Evolutionary conservation across 92 coral and sea anemone species (phyloP), one percentile per base, ranked within the genome.

Genomic region (Palythoa grandiflora): DNA sequence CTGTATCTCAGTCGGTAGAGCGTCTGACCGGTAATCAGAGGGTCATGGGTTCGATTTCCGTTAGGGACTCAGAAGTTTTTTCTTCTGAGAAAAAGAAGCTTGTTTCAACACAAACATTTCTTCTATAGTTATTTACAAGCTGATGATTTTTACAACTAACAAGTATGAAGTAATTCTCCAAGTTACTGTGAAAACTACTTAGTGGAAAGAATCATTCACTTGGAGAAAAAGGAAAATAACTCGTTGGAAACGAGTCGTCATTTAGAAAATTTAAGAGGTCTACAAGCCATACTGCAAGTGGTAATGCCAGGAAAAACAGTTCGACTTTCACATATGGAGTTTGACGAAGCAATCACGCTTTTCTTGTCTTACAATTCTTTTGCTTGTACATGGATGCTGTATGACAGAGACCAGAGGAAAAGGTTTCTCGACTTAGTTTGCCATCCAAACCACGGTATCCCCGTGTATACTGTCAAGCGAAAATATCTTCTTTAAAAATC

Each of bases 391-490:
- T 59, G 39, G 73, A 61, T 17, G 38, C 88, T 74, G 47, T 9
- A 52, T 68, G 88, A 85, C 55, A 77, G 36, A 47, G 21, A 54
- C 68, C 68, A 21, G 38, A 85, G 73, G 21, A 85, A 85, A 21
- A 21, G 20, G 5, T 85, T 85, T 77, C 73, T 40, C 36, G 83
- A 85, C 6, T 36, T 85, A 54, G 38, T 85, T 53, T 85, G 88
- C 79, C 88, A 85, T 47, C 70, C 88, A 52, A 74, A 85, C 51
- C 88, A 85, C 73, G 81, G 88, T 39, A 54, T 85, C 28, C 88
- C 88, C 5, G 88, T 85, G 2, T 85, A 85, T 59, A 35, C 73
- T 73, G 78, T 85, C 17, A 77, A 77, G 47, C 13, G 73, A 44
- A 53, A 85, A 16, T 85, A 85, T 85, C 63, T 85, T 13, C 88